Conservation (phyloP, 2,888 invertebrate genomes). For the Idaea biselata region DNA sequence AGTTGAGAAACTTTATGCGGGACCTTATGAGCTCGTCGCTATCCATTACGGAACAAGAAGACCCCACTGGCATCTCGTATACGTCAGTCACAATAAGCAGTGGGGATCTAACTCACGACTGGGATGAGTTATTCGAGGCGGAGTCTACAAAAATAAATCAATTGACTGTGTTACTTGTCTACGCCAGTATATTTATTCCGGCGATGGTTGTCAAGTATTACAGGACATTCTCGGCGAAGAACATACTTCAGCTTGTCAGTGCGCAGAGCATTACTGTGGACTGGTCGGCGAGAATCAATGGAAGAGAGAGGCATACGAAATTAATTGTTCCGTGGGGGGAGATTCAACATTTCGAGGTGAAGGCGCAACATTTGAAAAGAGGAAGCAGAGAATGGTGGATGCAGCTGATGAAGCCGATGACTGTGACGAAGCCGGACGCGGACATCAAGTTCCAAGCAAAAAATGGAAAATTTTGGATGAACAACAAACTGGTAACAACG, state of each 20-base stretch:
- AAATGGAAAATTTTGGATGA: slow-evolving; percentile 10
- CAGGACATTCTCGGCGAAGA: slow-evolving; percentile 13
- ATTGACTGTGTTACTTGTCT: slow-evolving; percentile 26
- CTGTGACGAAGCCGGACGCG: neutral
- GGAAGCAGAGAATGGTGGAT: slow-evolving; percentile 8
- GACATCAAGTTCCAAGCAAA: slow-evolving; percentile 15
- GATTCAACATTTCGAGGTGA: slow-evolving; percentile 13
- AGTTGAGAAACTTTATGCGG: too few relatives aligned
- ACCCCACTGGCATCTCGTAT: too few relatives aligned
- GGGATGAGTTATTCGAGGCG: too few relatives aligned
- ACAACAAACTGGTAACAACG: slow-evolving; percentile 2
- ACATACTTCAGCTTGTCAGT: slow-evolving; percentile 17
- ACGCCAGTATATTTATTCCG: slow-evolving; percentile 33
- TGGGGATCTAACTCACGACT: too few relatives aligned
- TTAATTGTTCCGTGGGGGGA: slow-evolving; percentile 9
- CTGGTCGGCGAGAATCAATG: slow-evolving; percentile 11
- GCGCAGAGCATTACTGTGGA: slow-evolving; percentile 15
- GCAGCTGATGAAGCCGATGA: slow-evolving; percentile 13
- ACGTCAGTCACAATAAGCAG: too few relatives aligned
- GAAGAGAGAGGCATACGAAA: slow-evolving; percentile 6
- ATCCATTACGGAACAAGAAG: too few relatives aligned
- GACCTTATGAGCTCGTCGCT: too few relatives aligned
- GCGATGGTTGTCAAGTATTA: slow-evolving; percentile 30
- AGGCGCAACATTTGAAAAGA: slow-evolving; percentile 4
- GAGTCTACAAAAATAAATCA: slow-evolving; percentile 7